Evolutionary conservation across 2,888 invertebrate genomes (phyloP), one percentile per base, ranked within the genome.

Genomic region (Neoascia interrupta): DNA sequence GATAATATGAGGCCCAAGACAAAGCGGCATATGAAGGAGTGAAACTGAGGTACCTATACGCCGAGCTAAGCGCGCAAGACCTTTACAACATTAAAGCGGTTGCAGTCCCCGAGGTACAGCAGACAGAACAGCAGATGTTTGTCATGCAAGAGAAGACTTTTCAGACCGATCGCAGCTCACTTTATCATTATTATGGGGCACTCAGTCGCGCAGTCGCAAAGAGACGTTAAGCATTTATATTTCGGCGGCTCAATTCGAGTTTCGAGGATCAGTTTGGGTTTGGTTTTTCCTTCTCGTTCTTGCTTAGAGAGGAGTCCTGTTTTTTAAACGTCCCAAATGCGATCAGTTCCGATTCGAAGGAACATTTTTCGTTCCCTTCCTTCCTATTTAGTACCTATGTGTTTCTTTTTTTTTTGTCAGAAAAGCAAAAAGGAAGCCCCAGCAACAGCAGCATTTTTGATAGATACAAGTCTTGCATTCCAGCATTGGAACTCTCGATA

Each of bases 91-190:
- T 66, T 45, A 66, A 66, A 54, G 66, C 66, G 37, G 56, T 47
- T 26, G 34, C 45, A 15, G 45, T 15, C 37, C 47, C 60, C 68
- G 54, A 68, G 60, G 60, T 58, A 58, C 64, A 60, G 70, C 72
- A 76, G 76, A 76, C 76, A 64, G 64, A 72, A 60, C 72, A 76
- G 76, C 76, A 76, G 76, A 76, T 76, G 76, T 76, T 76, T 76
- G 76, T 76, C 76, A 76, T 76, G 76, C 76, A 76, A 72, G 76
- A 76, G 76, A 76, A 76, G 76, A 76, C 58, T 60, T 64, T 64
- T 11, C 41, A 60, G 53, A 60, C 16, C 28, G 36, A 8, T 36
- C 54, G 41, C 54, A 36, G 39, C 54, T 53, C 63, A 47, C 39
- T 61, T 61, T 56, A 56, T 63, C 56, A 47, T 68, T 16, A 36